phyloP scores from a whole-genome alignment of 2,113 vertebrate genomes.

The Lichenostomus cassidix region DNA sequence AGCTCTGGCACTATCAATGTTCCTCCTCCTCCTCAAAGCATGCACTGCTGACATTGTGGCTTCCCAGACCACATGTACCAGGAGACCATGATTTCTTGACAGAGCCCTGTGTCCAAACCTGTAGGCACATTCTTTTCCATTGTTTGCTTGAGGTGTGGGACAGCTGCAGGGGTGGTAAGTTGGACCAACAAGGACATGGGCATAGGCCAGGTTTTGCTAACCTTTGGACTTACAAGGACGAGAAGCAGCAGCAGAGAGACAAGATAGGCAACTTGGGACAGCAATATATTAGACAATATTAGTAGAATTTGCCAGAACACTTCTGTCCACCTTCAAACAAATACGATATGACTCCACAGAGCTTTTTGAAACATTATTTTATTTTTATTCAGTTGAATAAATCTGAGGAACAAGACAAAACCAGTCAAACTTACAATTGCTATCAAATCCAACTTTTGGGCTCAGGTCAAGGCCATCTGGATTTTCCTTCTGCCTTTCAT shows the following conservation, averaged over 20 bases:
- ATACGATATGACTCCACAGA: not conserved
- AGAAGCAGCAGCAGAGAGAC: not conserved
- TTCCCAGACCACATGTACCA: fast-evolving
- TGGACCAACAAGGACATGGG: not conserved
- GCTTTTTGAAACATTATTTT: not conserved
- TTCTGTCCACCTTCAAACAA: not conserved
- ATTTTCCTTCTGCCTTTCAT: not conserved
- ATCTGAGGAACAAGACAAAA: not conserved
- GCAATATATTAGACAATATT: not conserved
- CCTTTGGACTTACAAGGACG: not conserved
- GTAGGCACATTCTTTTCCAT: not conserved
- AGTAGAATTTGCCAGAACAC: not conserved
- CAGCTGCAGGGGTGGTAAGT: not conserved
- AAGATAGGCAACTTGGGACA: not conserved
- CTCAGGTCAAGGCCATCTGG: not conserved
- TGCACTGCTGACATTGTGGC: not conserved
- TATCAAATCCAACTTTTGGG: not conserved
- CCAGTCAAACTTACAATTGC: not conserved
- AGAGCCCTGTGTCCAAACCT: not conserved
- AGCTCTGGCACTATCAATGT: not conserved
- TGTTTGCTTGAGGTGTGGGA: not conserved
- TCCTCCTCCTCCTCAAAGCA: not conserved
- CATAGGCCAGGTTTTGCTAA: not conserved
- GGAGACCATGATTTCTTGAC: not conserved
- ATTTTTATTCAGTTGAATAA: not conserved